These are phyloP conservation scores for Caenorhabditis sinica DNA, from an alignment of 2,888 invertebrate genomes.

Conservation along the genomic window DNA sequence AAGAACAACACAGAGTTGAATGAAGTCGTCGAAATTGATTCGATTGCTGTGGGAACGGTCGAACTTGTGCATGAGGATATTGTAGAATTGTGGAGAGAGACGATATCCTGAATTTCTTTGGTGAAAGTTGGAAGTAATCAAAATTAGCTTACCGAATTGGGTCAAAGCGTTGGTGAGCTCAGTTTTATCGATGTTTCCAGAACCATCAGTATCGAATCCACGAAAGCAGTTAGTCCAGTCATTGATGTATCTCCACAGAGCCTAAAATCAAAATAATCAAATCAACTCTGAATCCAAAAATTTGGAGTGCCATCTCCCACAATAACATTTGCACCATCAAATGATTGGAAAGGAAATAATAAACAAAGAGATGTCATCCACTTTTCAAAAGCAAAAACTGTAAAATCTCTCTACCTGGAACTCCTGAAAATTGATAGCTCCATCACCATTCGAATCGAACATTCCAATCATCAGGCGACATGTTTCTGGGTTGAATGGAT, in stretches of 20 bases:
- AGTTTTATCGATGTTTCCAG: conserved; percentile 91
- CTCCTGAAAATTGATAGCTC: conserved; percentile 94
- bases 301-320: too few relatives aligned
- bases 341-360: not conserved
- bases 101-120: conserved; percentile 85
- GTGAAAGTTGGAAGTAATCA: not conserved
- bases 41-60: conserved; percentile 94
- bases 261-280: too few relatives aligned
- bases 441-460: conserved; percentile 94
- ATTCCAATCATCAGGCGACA: conserved; percentile 97
- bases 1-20: conserved; percentile 89
- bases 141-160: conserved; percentile 87
- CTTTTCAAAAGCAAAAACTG: too few relatives aligned
- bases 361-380: too few relatives aligned
- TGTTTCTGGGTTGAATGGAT: conserved; percentile 97
- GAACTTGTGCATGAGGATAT: conserved; percentile 92
- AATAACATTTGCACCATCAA: too few relatives aligned
- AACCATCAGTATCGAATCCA: conserved; percentile 93
- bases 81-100: conserved; percentile 91
- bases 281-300: too few relatives aligned
- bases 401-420: conserved; percentile 87
- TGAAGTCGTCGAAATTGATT: conserved; percentile 98
- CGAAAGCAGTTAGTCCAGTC: conserved; percentile 98
- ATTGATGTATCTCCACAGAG: conserved; percentile 97
- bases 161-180: conserved; percentile 94